phyloP scores from a whole-genome alignment of 2,113 vertebrate species.

The Pelmatolapia mariae region DNA sequence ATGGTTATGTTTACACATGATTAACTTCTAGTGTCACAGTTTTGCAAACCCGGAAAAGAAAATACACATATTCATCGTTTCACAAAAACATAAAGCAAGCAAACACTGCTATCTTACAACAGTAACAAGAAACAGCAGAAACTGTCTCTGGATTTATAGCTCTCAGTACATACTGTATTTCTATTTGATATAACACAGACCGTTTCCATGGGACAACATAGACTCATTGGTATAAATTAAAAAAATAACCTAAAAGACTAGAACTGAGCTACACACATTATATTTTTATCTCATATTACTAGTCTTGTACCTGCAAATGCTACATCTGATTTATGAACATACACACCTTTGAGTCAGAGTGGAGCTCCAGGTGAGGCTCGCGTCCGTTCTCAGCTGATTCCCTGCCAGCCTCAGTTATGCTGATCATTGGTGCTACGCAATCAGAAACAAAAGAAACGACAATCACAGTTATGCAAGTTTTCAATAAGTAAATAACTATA shows the following conservation, averaged over 20 bases:
- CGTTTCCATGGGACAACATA: not conserved
- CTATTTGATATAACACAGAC: not conserved
- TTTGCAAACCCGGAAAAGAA: not conserved
- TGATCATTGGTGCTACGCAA: constrained; percentile 76
- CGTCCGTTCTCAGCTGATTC: constrained; percentile 59
- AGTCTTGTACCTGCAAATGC: not conserved
- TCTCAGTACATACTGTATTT: not conserved
- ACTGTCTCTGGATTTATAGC: not conserved
- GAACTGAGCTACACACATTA: not conserved
- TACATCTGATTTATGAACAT: not conserved
- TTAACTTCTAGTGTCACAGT: not conserved
- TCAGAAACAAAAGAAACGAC: not conserved
- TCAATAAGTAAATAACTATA: not conserved
- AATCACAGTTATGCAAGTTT: not conserved
- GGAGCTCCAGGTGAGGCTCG: constrained; percentile 65
- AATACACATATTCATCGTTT: fast-evolving
- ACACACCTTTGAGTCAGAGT: constrained; percentile 76
- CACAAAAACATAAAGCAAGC: not conserved
- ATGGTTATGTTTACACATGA: not conserved
- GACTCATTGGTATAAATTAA: not conserved
- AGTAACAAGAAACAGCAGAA: not conserved
- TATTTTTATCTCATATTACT: not conserved
- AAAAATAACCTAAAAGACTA: not conserved
- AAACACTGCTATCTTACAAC: not conserved
- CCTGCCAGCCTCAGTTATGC: constrained; percentile 72